These are phyloP conservation scores for Copidosoma aretas DNA, from an alignment of 2,888 invertebrate genomes.

Conservation along the genomic window DNA sequence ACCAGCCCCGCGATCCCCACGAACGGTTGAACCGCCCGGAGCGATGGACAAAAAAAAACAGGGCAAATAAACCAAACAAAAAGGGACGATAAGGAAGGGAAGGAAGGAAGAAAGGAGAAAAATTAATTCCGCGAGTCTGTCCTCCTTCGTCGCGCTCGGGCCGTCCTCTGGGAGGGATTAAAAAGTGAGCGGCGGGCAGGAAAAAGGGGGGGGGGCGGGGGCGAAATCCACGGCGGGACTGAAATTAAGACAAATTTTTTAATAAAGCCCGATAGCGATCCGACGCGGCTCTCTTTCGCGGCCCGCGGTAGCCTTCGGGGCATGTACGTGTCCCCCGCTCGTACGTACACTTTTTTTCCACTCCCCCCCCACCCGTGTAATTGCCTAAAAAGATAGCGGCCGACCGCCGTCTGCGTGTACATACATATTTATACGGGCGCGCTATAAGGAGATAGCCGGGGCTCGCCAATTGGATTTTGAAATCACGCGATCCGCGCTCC, in stretches of 20 bases:
- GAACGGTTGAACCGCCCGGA: too few species aligned
- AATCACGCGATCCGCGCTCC: conserved; percentile 17
- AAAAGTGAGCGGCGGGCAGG: not conserved
- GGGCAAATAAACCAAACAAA: not conserved
- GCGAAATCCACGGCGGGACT: conserved; percentile 19
- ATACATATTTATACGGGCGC: not conserved
- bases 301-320: not conserved
- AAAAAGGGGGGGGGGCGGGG: not conserved
- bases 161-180: conserved; percentile 25
- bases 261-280: conserved; percentile 52
- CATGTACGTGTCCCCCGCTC: not conserved
- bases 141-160: conserved; percentile 6
- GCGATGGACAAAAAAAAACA: too few species aligned
- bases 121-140: conserved; percentile 42
- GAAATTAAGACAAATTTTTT: conserved; percentile 57
- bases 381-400: conserved; percentile 16
- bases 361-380: conserved; percentile 16
- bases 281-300: conserved; percentile 4
- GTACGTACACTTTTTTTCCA: not conserved
- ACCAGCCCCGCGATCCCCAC: too few species aligned
- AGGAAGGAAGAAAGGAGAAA: not conserved
- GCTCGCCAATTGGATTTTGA: conserved; percentile 34
- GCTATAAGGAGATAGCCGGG: conserved; percentile 21
- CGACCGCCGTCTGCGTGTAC: not conserved
- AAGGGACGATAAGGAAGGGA: not conserved